Conservation (phyloP, 2,888 invertebrate genomes). For the Agrochola litura region DNA sequence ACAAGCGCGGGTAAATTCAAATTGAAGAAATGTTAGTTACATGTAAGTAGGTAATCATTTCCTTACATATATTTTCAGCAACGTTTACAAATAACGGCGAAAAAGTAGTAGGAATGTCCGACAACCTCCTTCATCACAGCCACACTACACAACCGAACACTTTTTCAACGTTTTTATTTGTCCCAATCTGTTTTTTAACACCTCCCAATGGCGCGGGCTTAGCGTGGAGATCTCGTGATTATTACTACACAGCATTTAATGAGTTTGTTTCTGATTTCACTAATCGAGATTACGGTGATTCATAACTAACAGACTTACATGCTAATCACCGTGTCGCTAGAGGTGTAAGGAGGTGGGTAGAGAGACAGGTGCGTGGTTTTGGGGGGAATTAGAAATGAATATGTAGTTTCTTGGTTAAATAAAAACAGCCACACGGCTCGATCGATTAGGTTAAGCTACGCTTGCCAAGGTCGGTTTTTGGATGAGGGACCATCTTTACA, state of each 20-base stretch:
- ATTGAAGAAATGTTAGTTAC: too few relatives aligned
- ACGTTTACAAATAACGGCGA: not conserved
- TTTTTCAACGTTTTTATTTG: constrained; percentile 68
- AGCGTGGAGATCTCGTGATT: constrained; percentile 64
- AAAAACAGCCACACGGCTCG: not conserved
- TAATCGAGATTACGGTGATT: constrained; percentile 65
- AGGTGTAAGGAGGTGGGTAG: not conserved
- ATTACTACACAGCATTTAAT: constrained; percentile 72
- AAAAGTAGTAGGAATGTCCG: not conserved
- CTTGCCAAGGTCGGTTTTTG: not conserved
- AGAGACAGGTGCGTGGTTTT: not conserved
- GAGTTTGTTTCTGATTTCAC: constrained; percentile 68
- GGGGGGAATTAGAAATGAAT: not conserved
- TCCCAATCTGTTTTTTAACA: constrained; percentile 80
- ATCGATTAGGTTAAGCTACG: not conserved
- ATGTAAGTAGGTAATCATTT: too few relatives aligned
- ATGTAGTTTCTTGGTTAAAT: not conserved
- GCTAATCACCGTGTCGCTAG: constrained; percentile 51
- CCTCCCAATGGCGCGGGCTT: constrained; percentile 62
- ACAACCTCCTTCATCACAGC: not conserved
- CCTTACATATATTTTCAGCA: not conserved
- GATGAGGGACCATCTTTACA: not conserved
- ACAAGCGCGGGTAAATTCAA: too few relatives aligned
- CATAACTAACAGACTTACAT: constrained; percentile 53
- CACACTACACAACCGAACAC: constrained; percentile 65